Percentiles rank a stretch among this genome's conserved stretches.
Evolutionary conservation across 1,140 invertebrate genomes (phyloP).

Genomic region (Caenorhabditis latens): DNA sequence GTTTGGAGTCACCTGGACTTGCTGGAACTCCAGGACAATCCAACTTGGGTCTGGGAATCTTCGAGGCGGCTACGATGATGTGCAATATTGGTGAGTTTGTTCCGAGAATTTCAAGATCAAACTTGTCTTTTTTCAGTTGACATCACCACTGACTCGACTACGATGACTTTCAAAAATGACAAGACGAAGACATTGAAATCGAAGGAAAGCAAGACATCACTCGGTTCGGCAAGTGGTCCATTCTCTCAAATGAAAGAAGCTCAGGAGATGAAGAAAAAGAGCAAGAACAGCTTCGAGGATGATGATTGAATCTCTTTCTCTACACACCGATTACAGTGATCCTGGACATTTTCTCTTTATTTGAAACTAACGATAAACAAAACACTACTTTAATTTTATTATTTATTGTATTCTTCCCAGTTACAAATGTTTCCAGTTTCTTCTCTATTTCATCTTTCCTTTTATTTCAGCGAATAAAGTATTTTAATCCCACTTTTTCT

Average conservation of each 20-base stretch:
- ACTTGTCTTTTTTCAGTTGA: neutral
- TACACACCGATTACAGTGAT: too few species aligned
- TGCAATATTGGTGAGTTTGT: constrained; percentile 15
- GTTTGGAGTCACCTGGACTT: constrained; percentile 2
- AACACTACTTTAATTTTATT: too few species aligned
- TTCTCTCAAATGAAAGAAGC: constrained; percentile 45
- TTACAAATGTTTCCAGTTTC: too few species aligned
- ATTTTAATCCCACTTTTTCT: too few species aligned
- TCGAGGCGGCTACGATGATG: constrained; percentile 32
- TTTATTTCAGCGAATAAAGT: too few species aligned
- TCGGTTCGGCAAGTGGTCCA: neutral
- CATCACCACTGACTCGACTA: constrained; percentile 32
- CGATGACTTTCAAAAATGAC: constrained; percentile 16
- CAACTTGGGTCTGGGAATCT: constrained; percentile 14
- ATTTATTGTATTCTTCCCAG: too few species aligned
- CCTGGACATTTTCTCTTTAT: neutral
- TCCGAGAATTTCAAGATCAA: neutral
- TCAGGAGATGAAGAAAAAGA: constrained; percentile 49
- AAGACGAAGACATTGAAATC: constrained; percentile 32
- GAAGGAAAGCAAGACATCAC: constrained; percentile 36
- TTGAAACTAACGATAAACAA: too few species aligned
- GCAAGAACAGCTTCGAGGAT: constrained; percentile 14
- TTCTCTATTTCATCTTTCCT: too few species aligned
- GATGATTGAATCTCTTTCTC: neutral
- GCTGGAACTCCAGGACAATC: neutral